Evolutionary conservation across 2,888 invertebrate genomes (phyloP), one percentile per base, ranked within the genome.

Genomic region (Galerucella pusilla): DNA sequence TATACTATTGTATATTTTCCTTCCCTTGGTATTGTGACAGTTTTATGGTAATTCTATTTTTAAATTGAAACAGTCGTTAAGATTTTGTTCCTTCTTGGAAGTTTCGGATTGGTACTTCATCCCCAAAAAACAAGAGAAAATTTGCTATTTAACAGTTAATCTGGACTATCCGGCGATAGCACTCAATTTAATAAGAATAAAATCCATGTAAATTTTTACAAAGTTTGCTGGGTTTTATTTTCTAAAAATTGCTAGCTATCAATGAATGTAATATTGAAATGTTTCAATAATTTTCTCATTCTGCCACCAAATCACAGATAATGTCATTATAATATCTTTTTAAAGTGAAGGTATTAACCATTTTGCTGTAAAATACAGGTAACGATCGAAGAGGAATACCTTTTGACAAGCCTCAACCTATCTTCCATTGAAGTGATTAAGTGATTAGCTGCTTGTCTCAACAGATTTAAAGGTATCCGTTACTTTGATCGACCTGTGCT

Each of bases 81-180:
- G 2, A 42, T 9, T 42, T 42, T 25, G 25, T 42, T 42, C 42
- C 42, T 28, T 35, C 25, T 42, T 63, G 63, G 42, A 65, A 45
- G 64, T 65, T 42, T 46, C 64, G 45, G 11, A 66, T 46, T 57
- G 16, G 54, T 65, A 59, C 59, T 60, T 72, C 65, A 72, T 72
- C 72, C 72, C 72, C 72, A 72, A 67, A 72, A 65, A 72, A 72
- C 72, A 72, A 72, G 60, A 72, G 59, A 60, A 66, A 67, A 59
- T 72, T 72, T 66, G 66, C 65, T 61, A 65, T 11, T 65, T 71
- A 65, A 71, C 72, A 72, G 66, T 72, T 67, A 71, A 64, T 57
- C 64, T 52, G 16, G 35, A 52, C 25, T 49, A 59, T 66, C 66
- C 49, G 60, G 42, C 28, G 52, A 70, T 28, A 46, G 46, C 16